Base-by-base conservation (phyloP, 2,888 invertebrate genomes). In the Herminia tarsipennalis region DNA sequence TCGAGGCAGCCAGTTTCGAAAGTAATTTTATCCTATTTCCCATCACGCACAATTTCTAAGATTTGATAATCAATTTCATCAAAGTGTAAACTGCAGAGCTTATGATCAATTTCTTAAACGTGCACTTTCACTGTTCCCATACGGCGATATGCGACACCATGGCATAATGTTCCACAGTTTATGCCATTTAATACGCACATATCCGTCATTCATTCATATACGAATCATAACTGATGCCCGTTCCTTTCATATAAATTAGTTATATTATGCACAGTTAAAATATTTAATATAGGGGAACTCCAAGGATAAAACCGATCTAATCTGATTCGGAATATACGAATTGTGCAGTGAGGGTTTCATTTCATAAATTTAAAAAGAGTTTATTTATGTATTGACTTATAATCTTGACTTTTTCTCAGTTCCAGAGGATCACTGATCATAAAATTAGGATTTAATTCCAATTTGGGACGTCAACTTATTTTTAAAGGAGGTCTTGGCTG, bases 1-100 rank as follows among this genome's bases (percentile, higher is more conserved):
- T n/a, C n/a, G n/a, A n/a, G 33, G 21, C 18, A 33, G 8, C 18
- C n/a, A 36, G 17, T 12, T 38, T 48, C 25, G 39, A 56, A 60
- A 56, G 16, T 35, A 27, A 17, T 38, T n/a, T 39, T 18, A 45
- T 30, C 27, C 21, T 18, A 38, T 39, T 62, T 56, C 62, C 54
- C 60, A 63, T 46, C 24, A 48, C 43, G 42, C 33, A 39, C 34
- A 50, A 50, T 55, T 58, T 55, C 45, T 51, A 44, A 36, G 25
- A 38, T 13, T 33, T 25, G 16, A 27, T 65, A 59, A 65, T 65
- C 64, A 49, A 59, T 64, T 64, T 54, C 51, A 43, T 56, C n/a
- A 62, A 56, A 35, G 16, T 51, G 35, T 56, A 42, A 25, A 44
- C 42, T 34, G 17, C 13, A 30, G 27, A 13, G 25, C 13, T 5